Evolutionary conservation across 2,888 invertebrate genomes (phyloP), one percentile per base, ranked within the genome.

Genomic region (Flexamia atlantica): DNA sequence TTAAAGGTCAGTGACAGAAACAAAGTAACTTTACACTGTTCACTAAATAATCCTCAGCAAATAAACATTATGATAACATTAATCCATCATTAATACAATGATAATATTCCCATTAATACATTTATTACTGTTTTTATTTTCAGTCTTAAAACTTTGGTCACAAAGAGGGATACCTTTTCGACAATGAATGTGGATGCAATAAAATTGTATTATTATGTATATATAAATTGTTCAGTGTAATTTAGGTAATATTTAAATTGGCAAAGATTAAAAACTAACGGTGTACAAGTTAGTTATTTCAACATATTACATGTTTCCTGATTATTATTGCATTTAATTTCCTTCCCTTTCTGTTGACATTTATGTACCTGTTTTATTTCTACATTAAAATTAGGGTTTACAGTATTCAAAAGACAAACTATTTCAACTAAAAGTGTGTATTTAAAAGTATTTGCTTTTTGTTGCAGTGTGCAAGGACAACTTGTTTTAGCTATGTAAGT

Each of bases 391-490:
- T 46, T 46, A 46, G 12, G 12, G 12, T 46, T 46, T 46, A 46
- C 53, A 53, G 53, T 53, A 53, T 53, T 53, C 23, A 53, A 53
- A 53, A 53, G 53, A 53, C 53, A 23, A 53, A 23, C 46, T 23
- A 53, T 10, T 23, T 53, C 23, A 53, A 5, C 53, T 23, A 53
- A 53, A 1, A 23, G 53, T 23, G 23, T 46, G 2, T 53, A 53
- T 20, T 23, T 10, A 53, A 23, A 53, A 53, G 23, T 46, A 53
- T 53, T 23, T 53, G 53, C 23, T 5, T 53, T n/a, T 53, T 53
- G 23, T 53, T 53, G n/a, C 17, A 46, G 46, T 46, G 12, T 9
- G 23, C 2, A 20, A 53, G 53, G 23, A 53, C 3, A 53, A 23
- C 10, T 53, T 53, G 14, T 53, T 46, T 53, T 53, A 53, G 46